A percentile compares a stretch with the other conserved stretches of the same genome.
These are phyloP conservation scores for Panorpa germanica DNA, from an alignment of 2,888 invertebrate genomes.

Conservation along the genomic window DNA sequence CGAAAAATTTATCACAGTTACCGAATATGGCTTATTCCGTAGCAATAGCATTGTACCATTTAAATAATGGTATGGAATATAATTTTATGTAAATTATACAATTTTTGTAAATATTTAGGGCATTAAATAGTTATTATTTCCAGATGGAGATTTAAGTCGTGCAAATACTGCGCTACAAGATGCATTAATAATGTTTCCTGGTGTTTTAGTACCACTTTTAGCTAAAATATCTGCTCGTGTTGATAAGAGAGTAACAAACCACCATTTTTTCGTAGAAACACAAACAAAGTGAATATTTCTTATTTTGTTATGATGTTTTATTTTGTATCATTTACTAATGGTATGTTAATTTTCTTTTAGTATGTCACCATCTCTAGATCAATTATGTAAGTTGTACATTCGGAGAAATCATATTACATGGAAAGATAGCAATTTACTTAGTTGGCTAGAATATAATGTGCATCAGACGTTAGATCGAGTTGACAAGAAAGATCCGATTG, in stretches of 20 bases:
- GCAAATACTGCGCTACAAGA: constrained; percentile 52
- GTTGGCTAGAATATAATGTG: constrained; percentile 61
- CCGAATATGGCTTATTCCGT: constrained; percentile 79
- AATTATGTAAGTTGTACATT: constrained; percentile 53
- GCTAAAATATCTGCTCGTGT: constrained; percentile 59
- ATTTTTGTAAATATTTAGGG: background rate
- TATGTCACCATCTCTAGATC: constrained; percentile 42
- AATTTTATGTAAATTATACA: too few species aligned
- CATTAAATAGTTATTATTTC: constrained; percentile 6
- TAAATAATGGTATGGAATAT: constrained; percentile 22
- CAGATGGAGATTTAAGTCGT: constrained; percentile 19
- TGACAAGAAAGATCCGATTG: constrained; percentile 35
- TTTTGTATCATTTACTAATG: constrained; percentile 20
- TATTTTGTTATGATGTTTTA: too few species aligned
- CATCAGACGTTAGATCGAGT: constrained; percentile 40
- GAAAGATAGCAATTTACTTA: constrained; percentile 53
- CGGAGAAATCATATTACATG: constrained; percentile 56
- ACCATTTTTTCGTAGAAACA: constrained; percentile 27
- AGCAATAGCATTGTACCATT: constrained; percentile 50
- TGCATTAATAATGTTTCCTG: constrained; percentile 67
- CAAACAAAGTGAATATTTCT: constrained; percentile 21
- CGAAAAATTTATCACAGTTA: constrained; percentile 53
- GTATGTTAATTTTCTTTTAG: constrained; percentile 21
- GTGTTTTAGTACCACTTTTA: constrained; percentile 46
- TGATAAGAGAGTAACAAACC: constrained; percentile 37